Evolutionary conservation across 2,113 vertebrate genomes (phyloP), one percentile per base, ranked within the genome.

Genomic region (Erythrocercus mccallii): DNA sequence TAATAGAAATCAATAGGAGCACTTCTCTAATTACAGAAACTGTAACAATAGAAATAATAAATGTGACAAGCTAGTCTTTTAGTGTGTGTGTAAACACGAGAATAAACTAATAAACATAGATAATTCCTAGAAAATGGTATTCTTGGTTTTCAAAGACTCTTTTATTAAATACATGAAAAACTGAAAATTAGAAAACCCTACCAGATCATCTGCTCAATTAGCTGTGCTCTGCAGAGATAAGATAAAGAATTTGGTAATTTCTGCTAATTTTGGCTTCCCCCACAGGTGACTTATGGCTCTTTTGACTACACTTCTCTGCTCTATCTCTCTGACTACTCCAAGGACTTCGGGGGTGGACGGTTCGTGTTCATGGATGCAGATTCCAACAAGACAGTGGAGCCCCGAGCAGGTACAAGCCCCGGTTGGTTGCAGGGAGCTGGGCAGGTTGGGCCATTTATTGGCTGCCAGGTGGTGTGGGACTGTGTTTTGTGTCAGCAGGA

Each of bases 271-370:
- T 91, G 16, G 69, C 12, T 65, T 73, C 8, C 68, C 93, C 28
- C 25, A 3, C 95, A 99, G 99, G 98, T 99, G 92, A 99, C 99
- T 8, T 99, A 99, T 0, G 99, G 99, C 56, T 99, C 99, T 15
- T 99, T 99, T 85, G 99, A 99, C 96, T 99, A 99, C 95, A 99
- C 99, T 1, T 99, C 99, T 0, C 97, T 99, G 79, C 98, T 99
- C 1, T 99, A 99, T 84, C 98, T 99, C 70, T 99, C 99, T 5
- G 99, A 99, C 96, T 99, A 99, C 72, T 95, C 96, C 60, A 86
- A 97, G 4, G 99, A 99, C 71, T 99, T 99, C 3, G 98, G 98
- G 1, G 99, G 99, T 3, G 99, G 99, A 8, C 96, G 99, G 2
- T 99, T 99, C 20, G 92, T 99, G 86, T 99, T 99, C 92, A 98